phyloP scores from a whole-genome alignment of 1,140 invertebrate genomes.

The Anoplophora glabripennis region DNA sequence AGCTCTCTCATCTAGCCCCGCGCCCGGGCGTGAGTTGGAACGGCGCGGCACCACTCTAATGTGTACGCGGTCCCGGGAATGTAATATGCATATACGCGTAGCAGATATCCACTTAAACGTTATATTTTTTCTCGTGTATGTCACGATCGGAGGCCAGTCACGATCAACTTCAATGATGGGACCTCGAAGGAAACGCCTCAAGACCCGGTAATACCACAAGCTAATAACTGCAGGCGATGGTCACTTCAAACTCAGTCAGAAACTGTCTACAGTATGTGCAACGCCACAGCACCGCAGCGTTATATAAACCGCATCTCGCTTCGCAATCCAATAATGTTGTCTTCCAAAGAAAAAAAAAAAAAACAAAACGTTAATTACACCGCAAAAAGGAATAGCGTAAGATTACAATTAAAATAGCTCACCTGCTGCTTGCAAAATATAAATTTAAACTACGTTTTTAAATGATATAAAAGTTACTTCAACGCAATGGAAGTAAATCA shows the following conservation, averaged over 20 bases:
- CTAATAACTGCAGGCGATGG: constrained; percentile 32
- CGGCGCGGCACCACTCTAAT: neutral
- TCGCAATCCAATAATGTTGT: too few species aligned
- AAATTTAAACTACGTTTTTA: too few species aligned
- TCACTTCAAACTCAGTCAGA: constrained; percentile 21
- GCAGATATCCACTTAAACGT: constrained; percentile 41
- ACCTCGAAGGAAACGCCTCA: constrained; percentile 36
- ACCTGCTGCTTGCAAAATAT: too few species aligned
- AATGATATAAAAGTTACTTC: too few species aligned
- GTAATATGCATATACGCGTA: constrained; percentile 39
- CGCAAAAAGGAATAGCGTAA: too few species aligned
- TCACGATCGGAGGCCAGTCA: constrained; percentile 44
- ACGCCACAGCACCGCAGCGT: too few species aligned
- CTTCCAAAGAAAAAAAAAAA: too few species aligned
- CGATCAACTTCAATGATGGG: constrained; percentile 38
- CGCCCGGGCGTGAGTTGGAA: constrained; percentile 8
- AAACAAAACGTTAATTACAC: too few species aligned
- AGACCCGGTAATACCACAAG: constrained; percentile 38
- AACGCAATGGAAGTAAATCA: too few species aligned
- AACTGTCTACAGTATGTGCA: neutral
- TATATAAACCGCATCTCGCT: too few species aligned
- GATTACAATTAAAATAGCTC: too few species aligned
- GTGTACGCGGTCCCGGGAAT: constrained; percentile 8
- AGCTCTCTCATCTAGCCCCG: neutral
- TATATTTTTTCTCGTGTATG: constrained; percentile 38